phyloP scores from a whole-genome alignment of 1,140 invertebrate species.

The Coelopa frigida region DNA sequence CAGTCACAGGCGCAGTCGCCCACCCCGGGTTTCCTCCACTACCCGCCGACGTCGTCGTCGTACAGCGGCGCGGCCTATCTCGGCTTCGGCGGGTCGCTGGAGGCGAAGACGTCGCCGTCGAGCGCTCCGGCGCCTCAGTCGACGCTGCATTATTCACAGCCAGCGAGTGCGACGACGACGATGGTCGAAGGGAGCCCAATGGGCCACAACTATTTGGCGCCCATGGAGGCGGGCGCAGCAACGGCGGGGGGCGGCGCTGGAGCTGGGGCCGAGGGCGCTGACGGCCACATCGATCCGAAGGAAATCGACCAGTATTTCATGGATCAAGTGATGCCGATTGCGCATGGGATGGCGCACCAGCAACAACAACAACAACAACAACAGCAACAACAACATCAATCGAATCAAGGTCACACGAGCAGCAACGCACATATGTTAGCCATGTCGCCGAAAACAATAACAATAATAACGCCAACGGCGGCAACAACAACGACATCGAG shows the following conservation, averaged over 20 bases:
- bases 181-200: too few relatives aligned
- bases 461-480: too few relatives aligned
- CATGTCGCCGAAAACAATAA: too few relatives aligned
- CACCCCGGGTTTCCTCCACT: too few relatives aligned
- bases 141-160: not conserved
- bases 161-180: not conserved
- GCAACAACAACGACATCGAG: too few relatives aligned
- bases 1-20: too few relatives aligned
- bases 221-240: not conserved
- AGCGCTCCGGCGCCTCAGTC: not conserved
- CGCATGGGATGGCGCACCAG: too few relatives aligned
- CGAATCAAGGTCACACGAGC: too few relatives aligned
- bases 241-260: not conserved
- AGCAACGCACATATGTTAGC: too few relatives aligned
- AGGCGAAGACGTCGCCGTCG: not conserved
- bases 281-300: constrained; percentile 39
- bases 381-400: not conserved
- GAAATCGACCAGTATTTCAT: constrained; percentile 45
- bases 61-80: too few relatives aligned
- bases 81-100: too few relatives aligned
- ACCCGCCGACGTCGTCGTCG: too few relatives aligned
- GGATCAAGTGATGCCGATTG: constrained; percentile 42
- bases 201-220: constrained; percentile 13
- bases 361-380: not conserved
- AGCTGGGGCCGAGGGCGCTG: not conserved